phyloP scores from a whole-genome alignment of 1,140 invertebrate genomes.

The Danaus melanippus region DNA sequence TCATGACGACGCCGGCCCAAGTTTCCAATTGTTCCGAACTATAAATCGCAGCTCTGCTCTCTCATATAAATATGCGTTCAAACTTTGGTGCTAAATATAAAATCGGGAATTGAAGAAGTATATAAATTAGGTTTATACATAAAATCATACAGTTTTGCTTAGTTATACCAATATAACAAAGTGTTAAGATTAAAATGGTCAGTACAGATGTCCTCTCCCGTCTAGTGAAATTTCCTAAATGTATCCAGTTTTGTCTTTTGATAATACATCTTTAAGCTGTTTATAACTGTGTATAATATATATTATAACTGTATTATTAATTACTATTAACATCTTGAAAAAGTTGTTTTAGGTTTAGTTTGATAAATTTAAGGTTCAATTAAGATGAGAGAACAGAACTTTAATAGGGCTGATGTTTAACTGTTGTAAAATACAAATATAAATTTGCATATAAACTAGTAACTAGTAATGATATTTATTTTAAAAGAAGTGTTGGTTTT shows the following conservation, averaged over 20 bases:
- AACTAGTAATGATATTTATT: background rate
- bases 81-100: slow-evolving; percentile 64
- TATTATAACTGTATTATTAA: no score
- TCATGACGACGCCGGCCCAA: slow-evolving; percentile 57
- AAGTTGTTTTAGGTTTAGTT: no score
- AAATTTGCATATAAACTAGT: background rate
- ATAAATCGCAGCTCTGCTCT: slow-evolving; percentile 54
- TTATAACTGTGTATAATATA: no score
- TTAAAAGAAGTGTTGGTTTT: slow-evolving; percentile 24
- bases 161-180: background rate
- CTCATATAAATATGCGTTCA: slow-evolving; percentile 60
- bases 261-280: slow-evolving; percentile 22
- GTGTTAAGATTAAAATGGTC: slow-evolving; percentile 59
- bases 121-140: slow-evolving; percentile 4
- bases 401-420: no score
- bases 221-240: slow-evolving; percentile 48
- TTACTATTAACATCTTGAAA: no score
- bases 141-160: background rate
- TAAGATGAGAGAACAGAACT: background rate
- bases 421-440: background rate
- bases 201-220: slow-evolving; percentile 44
- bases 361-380: background rate
- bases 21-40: slow-evolving; percentile 62
- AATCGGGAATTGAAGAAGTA: slow-evolving; percentile 36
- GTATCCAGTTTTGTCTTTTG: slow-evolving; percentile 33